Evolutionary conservation across 2,797 vertebrate species (phyloP).

Genomic region (Betta splendens): DNA sequence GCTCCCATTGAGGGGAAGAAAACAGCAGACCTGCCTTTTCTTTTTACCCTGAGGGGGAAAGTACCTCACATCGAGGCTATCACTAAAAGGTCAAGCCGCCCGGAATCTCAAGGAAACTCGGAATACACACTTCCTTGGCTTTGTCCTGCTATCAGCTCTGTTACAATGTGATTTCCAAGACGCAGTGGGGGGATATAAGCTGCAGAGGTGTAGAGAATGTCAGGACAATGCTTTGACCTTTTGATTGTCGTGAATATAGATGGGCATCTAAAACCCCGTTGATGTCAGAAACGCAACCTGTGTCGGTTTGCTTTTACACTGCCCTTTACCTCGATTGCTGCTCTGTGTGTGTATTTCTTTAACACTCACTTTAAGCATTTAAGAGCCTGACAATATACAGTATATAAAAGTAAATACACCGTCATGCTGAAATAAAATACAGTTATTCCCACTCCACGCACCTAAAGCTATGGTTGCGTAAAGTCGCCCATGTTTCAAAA

Average conservation of each 20-base stretch:
- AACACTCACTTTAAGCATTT: constrained; percentile 25
- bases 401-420: not conserved
- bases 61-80: constrained; percentile 69
- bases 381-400: not conserved
- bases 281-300: constrained; percentile 54
- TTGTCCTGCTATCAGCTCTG: constrained; percentile 54
- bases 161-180: constrained; percentile 64
- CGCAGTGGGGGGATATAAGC: constrained; percentile 28
- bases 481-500: too few species aligned
- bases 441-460: too few species aligned
- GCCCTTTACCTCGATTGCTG: constrained; percentile 57
- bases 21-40: constrained; percentile 56
- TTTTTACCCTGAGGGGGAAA: constrained; percentile 69
- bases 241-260: constrained; percentile 71
- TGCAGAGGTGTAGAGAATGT: constrained; percentile 72
- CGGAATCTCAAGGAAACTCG: constrained; percentile 66
- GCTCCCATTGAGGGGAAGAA: constrained; percentile 56
- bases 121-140: constrained; percentile 40
- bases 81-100: constrained; percentile 73
- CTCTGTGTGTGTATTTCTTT: constrained; percentile 15
- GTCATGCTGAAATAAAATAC: not conserved
- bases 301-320: constrained; percentile 53
- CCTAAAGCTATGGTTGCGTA: too few species aligned
- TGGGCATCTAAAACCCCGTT: constrained; percentile 54
- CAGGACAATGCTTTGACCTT: constrained; percentile 74